Conservation (phyloP, 2,113 vertebrate species). For the Cyprinodon tularosa region DNA sequence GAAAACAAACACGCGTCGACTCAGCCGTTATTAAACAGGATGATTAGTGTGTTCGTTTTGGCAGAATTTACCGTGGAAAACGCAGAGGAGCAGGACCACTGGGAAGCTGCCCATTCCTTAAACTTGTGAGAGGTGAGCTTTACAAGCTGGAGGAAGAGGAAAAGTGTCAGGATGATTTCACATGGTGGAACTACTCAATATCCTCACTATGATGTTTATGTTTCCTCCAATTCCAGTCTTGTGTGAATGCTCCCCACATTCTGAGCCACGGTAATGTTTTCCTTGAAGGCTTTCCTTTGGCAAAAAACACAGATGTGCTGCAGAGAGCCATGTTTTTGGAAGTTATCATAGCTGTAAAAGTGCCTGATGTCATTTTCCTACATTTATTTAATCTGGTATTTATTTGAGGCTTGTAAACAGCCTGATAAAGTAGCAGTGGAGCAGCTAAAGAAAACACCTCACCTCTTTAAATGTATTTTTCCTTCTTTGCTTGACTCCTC, state of each 20-base stretch:
- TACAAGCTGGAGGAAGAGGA: conserved; percentile 73
- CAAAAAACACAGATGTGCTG: conserved; percentile 45
- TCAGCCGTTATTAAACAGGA: conserved; percentile 67
- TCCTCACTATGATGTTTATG: conserved; percentile 61
- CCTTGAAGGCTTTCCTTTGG: conserved; percentile 36
- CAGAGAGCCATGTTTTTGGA: conserved; percentile 35
- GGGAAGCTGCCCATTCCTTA: conserved; percentile 78
- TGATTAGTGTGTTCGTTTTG: conserved; percentile 77
- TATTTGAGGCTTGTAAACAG: conserved; percentile 39
- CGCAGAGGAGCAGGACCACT: conserved; percentile 79
- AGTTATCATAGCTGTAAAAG: conserved; percentile 34
- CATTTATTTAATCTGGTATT: conserved; percentile 32
- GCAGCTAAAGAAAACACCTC: conserved; percentile 15
- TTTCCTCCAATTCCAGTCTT: conserved; percentile 58
- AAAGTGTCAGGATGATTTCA: conserved; percentile 64
- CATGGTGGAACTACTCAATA: conserved; percentile 74
- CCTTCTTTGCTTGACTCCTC: conserved; percentile 25
- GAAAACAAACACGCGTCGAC: conserved; percentile 70
- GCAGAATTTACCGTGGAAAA: conserved; percentile 80
- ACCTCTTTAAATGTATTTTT: conserved; percentile 34
- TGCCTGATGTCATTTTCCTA: conserved; percentile 55
- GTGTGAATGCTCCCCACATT: conserved; percentile 48
- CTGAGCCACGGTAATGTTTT: conserved; percentile 53
- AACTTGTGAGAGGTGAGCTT: conserved; percentile 61
- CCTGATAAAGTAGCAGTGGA: conserved; percentile 18